Evolutionary conservation across 1,140 invertebrate genomes (phyloP), one percentile per base, ranked within the genome.

Genomic region (Tribolium castaneum): DNA sequence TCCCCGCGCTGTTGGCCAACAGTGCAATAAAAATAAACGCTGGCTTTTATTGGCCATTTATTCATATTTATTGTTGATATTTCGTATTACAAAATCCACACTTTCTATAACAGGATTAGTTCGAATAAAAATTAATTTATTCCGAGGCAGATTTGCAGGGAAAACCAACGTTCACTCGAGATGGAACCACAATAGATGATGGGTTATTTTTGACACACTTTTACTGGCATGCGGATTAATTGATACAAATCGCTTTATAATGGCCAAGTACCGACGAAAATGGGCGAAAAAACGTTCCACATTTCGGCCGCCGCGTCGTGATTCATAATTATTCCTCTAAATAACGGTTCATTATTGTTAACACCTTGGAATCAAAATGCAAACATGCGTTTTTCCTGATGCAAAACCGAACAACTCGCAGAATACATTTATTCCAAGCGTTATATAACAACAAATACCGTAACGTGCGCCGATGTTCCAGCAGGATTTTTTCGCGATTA

Each of bases 61-160:
- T 59, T 59, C 19, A 59, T 59, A 59, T 59, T 66, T 34, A 35
- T 66, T 66, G 59, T 66, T 35, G 59, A 66, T 66, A 66, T 66
- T 66, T 66, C 34, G 59, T 66, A 66, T 66, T 66, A 66, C 59
- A 66, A 66, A 66, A 66, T 59, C 2, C 59, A 34, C 59, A 66
- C 59, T 66, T 66, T 66, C 59, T 66, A 66, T 66, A 66, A 66
- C 59, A 66, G 59, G 59, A 66, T 66, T 66, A 66, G 59, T 66
- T 22, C 35, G 30, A 34, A 66, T 66, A 66, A 66, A 66, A 66
- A 66, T 66, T 66, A 66, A 66, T 66, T 35, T 66, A 35, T 66
- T 66, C 59, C 12, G 35, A 13, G 45, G 59, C 35, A 66, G 35
- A 39, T 66, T 35, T 66, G 59, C 30, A 66, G 59, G 59, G 30